Percentiles rank a stretch among this genome's conserved stretches.
These are phyloP conservation scores for Chirona hameri DNA, from an alignment of 2,888 invertebrate species.

Conservation along the genomic window DNA sequence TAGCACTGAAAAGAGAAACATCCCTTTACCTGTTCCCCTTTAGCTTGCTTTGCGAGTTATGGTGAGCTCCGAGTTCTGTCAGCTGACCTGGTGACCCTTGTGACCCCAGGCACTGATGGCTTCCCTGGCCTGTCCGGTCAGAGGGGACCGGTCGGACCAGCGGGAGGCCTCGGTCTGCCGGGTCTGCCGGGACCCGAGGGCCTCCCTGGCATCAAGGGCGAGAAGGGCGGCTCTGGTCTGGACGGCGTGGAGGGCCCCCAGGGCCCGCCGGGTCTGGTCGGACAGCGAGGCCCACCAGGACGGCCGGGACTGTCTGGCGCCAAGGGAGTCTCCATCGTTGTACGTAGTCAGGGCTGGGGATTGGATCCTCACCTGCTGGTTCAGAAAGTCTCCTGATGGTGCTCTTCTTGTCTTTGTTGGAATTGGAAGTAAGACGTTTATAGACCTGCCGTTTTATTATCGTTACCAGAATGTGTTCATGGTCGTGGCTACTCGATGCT, in stretches of 20 bases:
- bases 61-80: too few relatives aligned
- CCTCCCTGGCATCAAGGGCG: conserved; percentile 38
- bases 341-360: conserved; percentile 32
- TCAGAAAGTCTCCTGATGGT: too few relatives aligned
- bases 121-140: conserved; percentile 59
- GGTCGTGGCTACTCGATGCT: too few relatives aligned
- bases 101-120: conserved; percentile 58
- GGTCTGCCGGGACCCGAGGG: conserved; percentile 41
- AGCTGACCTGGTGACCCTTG: too few relatives aligned
- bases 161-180: conserved; percentile 42
- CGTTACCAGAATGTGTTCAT: too few relatives aligned
- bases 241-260: conserved; percentile 41
- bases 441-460: too few relatives aligned
- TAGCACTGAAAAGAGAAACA: too few relatives aligned
- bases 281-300: conserved; percentile 73
- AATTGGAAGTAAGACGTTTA: too few relatives aligned
- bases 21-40: too few relatives aligned
- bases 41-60: too few relatives aligned
- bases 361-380: too few relatives aligned
- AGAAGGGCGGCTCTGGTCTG: conserved; percentile 35
- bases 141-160: conserved; percentile 54
- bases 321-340: conserved; percentile 51
- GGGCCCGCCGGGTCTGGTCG: conserved; percentile 66
- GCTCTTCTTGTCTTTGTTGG: too few relatives aligned
- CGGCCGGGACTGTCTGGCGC: conserved; percentile 51